Evolutionary conservation across 2,888 invertebrate species (phyloP).

Genomic region (Corythucha ciliata): DNA sequence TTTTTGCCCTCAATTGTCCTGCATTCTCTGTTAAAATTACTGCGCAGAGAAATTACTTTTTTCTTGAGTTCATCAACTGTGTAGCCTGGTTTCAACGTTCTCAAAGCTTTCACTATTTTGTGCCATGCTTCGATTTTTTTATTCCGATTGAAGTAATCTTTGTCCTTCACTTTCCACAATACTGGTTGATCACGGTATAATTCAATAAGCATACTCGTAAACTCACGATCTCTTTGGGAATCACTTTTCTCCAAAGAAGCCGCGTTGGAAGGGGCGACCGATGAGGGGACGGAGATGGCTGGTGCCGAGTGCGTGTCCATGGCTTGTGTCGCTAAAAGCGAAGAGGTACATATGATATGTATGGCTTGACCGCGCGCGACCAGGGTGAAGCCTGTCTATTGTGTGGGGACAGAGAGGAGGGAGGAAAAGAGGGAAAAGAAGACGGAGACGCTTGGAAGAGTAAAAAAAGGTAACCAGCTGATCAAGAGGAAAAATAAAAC

Average conservation of each 20-base stretch:
- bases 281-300: slow-evolving; percentile 4
- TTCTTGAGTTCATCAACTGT: slow-evolving; percentile 11
- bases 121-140: slow-evolving; percentile 9
- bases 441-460: too few relatives aligned
- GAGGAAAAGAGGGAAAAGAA: too few relatives aligned
- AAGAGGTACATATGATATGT: too few relatives aligned
- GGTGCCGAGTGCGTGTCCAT: slow-evolving; percentile 12
- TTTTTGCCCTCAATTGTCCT: slow-evolving; percentile 12
- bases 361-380: too few relatives aligned
- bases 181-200: neutral
- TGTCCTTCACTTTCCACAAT: neutral
- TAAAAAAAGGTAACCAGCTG: too few relatives aligned
- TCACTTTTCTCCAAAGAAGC: slow-evolving; percentile 2
- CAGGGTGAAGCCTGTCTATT: too few relatives aligned
- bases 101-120: slow-evolving; percentile 5
- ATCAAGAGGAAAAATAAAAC: too few relatives aligned
- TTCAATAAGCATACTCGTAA: neutral
- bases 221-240: neutral
- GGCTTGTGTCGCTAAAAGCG: too few relatives aligned
- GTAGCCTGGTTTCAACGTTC: slow-evolving; percentile 14
- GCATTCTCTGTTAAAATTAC: slow-evolving; percentile 14
- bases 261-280: neutral
- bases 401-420: too few relatives aligned
- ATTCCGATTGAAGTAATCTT: slow-evolving; percentile 13
- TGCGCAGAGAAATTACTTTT: slow-evolving; percentile 12